phyloP scores from a whole-genome alignment of 2,113 vertebrate species.

The Scytalopus superciliaris region DNA sequence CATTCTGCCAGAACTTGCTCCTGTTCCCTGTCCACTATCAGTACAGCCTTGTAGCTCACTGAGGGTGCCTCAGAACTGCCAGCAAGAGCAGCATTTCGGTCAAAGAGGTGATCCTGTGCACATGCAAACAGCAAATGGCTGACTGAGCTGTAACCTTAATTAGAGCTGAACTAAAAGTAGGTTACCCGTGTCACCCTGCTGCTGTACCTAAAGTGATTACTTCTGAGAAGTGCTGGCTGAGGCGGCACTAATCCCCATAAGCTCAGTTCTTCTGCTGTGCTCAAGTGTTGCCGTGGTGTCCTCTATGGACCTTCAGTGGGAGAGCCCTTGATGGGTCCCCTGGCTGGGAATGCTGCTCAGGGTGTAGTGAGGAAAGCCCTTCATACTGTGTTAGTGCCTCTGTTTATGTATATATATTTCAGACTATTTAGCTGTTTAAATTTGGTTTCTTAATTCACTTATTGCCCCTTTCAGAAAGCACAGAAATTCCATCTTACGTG shows the following conservation, averaged over 20 bases:
- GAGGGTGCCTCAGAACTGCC: background rate
- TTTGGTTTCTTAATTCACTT: accelerated
- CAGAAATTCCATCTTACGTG: conserved; percentile 68
- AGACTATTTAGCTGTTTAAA: background rate
- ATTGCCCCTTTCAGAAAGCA: conserved; percentile 63
- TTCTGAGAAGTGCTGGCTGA: background rate
- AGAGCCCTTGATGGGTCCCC: background rate
- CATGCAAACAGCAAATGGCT: background rate
- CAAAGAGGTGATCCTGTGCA: background rate
- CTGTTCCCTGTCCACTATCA: background rate
- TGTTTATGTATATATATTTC: background rate
- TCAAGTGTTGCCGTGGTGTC: background rate
- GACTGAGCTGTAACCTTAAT: background rate
- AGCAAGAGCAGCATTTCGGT: background rate
- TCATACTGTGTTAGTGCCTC: accelerated
- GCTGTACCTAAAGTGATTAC: background rate
- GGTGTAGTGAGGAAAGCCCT: background rate
- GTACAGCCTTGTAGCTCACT: background rate
- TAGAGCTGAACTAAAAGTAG: background rate
- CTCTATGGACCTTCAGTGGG: accelerated
- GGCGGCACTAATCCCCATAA: accelerated
- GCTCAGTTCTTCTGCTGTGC: background rate
- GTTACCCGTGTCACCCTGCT: background rate
- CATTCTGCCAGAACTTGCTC: background rate
- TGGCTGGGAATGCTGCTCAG: background rate